phyloP scores from a whole-genome alignment of 2,888 invertebrate species.

The Sarcophaga caerulescens region DNA sequence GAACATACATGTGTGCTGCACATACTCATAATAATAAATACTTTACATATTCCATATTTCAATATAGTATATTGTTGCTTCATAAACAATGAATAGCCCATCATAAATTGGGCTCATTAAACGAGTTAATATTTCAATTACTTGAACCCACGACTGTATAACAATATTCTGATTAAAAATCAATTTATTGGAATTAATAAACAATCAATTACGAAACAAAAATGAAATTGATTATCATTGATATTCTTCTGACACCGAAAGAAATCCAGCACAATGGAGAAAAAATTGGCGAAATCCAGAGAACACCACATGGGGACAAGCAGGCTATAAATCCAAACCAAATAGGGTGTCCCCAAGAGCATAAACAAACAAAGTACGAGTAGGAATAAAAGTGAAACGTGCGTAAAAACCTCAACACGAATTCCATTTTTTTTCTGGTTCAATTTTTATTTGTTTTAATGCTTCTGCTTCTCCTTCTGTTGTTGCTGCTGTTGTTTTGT shows the following conservation, averaged over 20 bases:
- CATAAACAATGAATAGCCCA: too few relatives aligned
- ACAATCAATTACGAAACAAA: conserved; percentile 3
- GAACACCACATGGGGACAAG: neutral
- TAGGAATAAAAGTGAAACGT: conserved; percentile 3
- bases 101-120: too few relatives aligned
- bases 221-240: conserved; percentile 3
- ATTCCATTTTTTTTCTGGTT: neutral
- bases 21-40: too few relatives aligned
- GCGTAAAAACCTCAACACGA: conserved; percentile 26
- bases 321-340: neutral
- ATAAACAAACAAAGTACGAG: neutral
- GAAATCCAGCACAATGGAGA: neutral
- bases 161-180: neutral
- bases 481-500: neutral
- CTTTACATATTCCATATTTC: too few relatives aligned
- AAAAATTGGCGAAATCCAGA: neutral
- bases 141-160: too few relatives aligned
- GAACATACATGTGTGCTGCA: too few relatives aligned
- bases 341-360: neutral
- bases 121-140: too few relatives aligned
- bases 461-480: too few relatives aligned
- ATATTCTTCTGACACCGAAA: neutral
- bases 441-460: neutral
- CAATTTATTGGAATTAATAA: neutral
- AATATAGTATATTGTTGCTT: too few relatives aligned